These are phyloP conservation scores for Graptemys geographica DNA, from an alignment of 2,797 vertebrate species.

Conservation along the genomic window DNA sequence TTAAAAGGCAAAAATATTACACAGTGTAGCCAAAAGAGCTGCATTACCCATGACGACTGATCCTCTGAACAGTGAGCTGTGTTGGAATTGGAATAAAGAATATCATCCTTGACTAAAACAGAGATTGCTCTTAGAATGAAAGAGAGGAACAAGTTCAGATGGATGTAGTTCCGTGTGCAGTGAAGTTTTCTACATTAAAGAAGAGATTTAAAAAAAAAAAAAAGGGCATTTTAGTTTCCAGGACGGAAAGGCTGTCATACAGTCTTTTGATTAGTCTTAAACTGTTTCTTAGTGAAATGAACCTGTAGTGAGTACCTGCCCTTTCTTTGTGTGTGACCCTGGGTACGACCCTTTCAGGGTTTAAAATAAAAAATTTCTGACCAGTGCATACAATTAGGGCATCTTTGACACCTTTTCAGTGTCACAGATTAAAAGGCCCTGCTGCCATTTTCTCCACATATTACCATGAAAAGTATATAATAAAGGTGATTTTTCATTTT, in stretches of 20 bases:
- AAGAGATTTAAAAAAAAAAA: conserved; percentile 39
- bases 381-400: neutral
- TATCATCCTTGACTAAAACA: conserved; percentile 90
- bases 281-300: neutral
- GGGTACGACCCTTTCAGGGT: neutral
- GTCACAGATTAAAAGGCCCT: neutral
- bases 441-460: neutral
- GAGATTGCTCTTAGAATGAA: conserved; percentile 93
- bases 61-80: conserved; percentile 82
- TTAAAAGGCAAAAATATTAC: neutral
- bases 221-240: conserved; percentile 25
- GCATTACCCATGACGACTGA: conserved; percentile 82
- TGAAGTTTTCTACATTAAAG: conserved; percentile 87
- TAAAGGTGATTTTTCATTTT: neutral
- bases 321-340: neutral
- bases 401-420: conserved; percentile 4
- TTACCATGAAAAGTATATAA: neutral
- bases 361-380: neutral
- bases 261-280: neutral
- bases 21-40: neutral
- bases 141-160: conserved; percentile 94
- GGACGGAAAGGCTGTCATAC: conserved; percentile 4
- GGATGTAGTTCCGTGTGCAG: conserved; percentile 95
- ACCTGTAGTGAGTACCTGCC: neutral
- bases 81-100: conserved; percentile 87